Base-by-base conservation (phyloP, 1,140 invertebrate genomes). In the Temnothorax curvispinosus region DNA sequence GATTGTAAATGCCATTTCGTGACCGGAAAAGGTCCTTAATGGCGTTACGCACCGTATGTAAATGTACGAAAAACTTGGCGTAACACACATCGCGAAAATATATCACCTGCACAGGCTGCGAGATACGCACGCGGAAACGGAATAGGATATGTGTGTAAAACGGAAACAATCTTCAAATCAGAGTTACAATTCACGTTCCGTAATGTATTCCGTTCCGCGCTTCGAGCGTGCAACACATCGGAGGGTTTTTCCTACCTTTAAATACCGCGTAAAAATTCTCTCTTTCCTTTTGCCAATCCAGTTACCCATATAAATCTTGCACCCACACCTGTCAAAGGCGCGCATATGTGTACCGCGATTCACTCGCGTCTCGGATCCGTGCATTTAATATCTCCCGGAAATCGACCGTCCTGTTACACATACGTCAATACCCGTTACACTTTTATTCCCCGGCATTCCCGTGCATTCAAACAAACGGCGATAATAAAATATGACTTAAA, bases 401-500 rank as follows among this genome's bases (percentile, higher is more conserved):
- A 81, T 81, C 50, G 50, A 27, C 21, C 35, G 7, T 15, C 21
- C 38, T 50, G 18, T 69, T 58, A 38, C 18, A 38, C 18, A 35
- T 58, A 65, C 35, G 27, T 81, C n/a, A 41, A 27, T 27, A 27
- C 7, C 67, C 27, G 35, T 75, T 72, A 50, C 69, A 47, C 38
- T 84, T 71, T 60, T 60, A 81, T 75, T 74, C 41, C 41, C 54
- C 44, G 15, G 21, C 21, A 54, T 50, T 13, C 27, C 0, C 80
- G 52, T 27, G 41, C 32, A 9, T 8, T n/a, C 44, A 44, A 60
- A 74, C 69, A 75, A 84, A 74, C 18, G 80, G 21, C 69, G n/a
- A 84, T 84, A 84, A 84, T 84, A 84, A 84, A 84, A 84, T 75
- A 71, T 81, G 38, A 47, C 64, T 81, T 81, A 71, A 84, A 84